Evolutionary conservation across 2,797 vertebrate species (phyloP).

Genomic region (Anomalospiza imberbis): DNA sequence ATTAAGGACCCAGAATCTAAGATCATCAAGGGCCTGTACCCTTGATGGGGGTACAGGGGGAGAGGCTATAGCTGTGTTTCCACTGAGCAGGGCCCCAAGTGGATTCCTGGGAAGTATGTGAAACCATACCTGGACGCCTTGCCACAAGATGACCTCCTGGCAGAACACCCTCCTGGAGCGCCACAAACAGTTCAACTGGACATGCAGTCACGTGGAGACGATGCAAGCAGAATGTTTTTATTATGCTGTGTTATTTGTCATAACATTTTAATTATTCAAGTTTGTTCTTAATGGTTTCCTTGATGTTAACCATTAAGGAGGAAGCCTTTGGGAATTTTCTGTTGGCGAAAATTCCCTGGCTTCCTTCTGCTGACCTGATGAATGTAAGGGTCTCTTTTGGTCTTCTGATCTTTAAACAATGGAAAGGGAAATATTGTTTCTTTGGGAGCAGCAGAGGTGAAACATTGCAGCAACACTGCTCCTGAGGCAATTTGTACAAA

Average conservation of each 20-base stretch:
- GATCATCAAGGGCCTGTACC: too few relatives aligned
- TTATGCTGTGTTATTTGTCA: neutral
- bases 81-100: too few relatives aligned
- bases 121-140: too few relatives aligned
- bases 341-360: neutral
- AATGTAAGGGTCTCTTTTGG: neutral
- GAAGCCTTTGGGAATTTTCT: neutral
- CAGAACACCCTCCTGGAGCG: too few relatives aligned
- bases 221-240: too few relatives aligned
- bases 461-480: neutral
- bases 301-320: neutral
- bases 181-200: too few relatives aligned
- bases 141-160: too few relatives aligned
- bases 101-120: too few relatives aligned
- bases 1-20: too few relatives aligned
- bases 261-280: neutral
- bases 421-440: neutral
- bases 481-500: neutral
- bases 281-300: neutral
- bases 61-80: too few relatives aligned
- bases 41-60: too few relatives aligned
- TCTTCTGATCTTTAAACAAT: neutral
- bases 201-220: too few relatives aligned
- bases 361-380: neutral
- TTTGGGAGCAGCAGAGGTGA: neutral